phyloP scores from a whole-genome alignment of 2,797 vertebrate species.

The Melanotaenia nigrans region DNA sequence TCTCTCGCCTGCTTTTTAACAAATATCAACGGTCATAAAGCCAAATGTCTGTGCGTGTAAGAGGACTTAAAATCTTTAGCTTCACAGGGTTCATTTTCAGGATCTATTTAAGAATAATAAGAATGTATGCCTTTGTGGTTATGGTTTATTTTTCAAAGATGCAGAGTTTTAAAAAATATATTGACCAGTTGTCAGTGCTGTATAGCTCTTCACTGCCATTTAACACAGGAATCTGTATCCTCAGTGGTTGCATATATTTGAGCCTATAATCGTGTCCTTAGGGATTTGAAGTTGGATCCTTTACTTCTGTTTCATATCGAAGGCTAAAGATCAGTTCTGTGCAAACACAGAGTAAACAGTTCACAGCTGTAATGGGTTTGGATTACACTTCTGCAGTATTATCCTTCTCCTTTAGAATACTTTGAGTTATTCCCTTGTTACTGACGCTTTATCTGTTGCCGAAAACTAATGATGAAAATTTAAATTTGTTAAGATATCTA shows the following conservation, averaged over 20 bases:
- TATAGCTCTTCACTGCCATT: too few relatives aligned
- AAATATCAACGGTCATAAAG: too few relatives aligned
- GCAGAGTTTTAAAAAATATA: background rate
- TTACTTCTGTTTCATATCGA: conserved; percentile 10
- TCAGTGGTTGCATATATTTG: conserved; percentile 10
- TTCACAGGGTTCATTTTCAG: background rate
- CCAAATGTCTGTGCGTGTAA: too few relatives aligned
- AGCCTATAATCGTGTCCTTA: conserved; percentile 17
- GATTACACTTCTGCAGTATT: background rate
- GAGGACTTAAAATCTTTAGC: background rate
- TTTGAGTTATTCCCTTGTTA: background rate
- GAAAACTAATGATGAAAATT: background rate
- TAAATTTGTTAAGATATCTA: background rate
- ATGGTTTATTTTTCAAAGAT: too few relatives aligned
- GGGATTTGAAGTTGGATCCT: conserved; percentile 19
- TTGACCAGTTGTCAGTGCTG: background rate
- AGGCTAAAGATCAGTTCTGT: conserved; percentile 9
- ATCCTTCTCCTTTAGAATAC: background rate
- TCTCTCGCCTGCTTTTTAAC: conserved; percentile 6
- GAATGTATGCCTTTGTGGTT: too few relatives aligned
- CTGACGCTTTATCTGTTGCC: background rate
- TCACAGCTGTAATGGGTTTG: background rate
- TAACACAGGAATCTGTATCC: background rate
- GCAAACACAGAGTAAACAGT: conserved; percentile 7
- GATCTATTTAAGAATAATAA: too few relatives aligned